phyloP scores from a whole-genome alignment of 92 coral and sea anemone species.

The Scolanthus callimorphus region DNA sequence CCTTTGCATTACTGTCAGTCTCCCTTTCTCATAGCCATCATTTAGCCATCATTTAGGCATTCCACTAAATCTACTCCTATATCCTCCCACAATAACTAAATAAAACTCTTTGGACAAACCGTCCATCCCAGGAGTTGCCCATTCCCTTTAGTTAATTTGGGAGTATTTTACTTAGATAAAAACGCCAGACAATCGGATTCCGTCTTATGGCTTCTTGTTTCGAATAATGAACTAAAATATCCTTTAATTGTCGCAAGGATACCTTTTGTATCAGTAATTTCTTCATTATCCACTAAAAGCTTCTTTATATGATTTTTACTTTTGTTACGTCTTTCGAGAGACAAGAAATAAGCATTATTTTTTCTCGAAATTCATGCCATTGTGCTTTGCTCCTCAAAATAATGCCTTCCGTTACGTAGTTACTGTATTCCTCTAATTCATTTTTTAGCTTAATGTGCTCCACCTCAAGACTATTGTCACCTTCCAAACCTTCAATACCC shows the following conservation, averaged over 20 bases:
- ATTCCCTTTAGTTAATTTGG: constrained; percentile 3
- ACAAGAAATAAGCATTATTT: constrained; percentile 12
- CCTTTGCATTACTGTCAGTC: neutral
- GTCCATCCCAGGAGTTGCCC: constrained; percentile 8
- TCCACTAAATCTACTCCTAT: constrained; percentile 2
- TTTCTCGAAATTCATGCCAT: constrained; percentile 32
- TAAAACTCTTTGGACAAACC: constrained; percentile 17
- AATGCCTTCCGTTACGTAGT: constrained; percentile 14
- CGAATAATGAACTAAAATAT: neutral
- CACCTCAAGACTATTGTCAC: neutral
- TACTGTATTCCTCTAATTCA: neutral
- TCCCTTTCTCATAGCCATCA: neutral
- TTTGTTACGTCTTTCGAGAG: constrained; percentile 12
- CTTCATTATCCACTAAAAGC: neutral
- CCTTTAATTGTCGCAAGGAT: neutral
- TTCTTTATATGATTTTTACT: constrained; percentile 9
- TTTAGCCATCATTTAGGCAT: too few relatives aligned
- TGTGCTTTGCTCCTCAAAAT: constrained; percentile 13
- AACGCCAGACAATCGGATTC: constrained; percentile 1
- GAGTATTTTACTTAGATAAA: neutral
- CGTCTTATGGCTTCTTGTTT: neutral
- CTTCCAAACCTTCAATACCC: neutral
- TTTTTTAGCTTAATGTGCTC: neutral
- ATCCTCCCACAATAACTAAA: neutral
- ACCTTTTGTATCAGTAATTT: neutral